Evolutionary conservation across 1,140 invertebrate genomes (phyloP), one percentile per base, ranked within the genome.

Genomic region (Polypedilum pembai): DNA sequence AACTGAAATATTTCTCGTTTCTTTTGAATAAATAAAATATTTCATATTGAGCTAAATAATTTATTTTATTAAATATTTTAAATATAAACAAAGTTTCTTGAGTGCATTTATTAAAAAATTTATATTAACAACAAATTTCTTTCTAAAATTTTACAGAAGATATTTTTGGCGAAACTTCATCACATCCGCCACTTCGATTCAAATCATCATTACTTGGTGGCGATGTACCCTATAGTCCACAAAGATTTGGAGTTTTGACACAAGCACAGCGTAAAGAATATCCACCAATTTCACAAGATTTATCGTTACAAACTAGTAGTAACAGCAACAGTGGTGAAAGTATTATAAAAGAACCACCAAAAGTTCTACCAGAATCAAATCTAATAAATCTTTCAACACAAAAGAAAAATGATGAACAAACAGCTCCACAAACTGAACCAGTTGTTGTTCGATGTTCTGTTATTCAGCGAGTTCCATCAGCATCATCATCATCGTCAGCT

Each of bases 261-360:
- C 85, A 89, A 77, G 90, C 90, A 3, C 90, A 92, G 82, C 86
- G 91, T 75, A 92, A 92, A 82, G 90, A 91, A 78, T 92, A 92
- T 80, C 86, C 89, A 41, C 87, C 89, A n/a, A 10, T 17, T 17
- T 87, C 75, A 76, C 86, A 82, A 33, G 24, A 33, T 5, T 33
- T 33, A 75, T 85, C 65, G 8, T 69, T 21, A 82, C 74, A 84
- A 82, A 56, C 79, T 82, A 3, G 77, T 79, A 4, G 78, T 82
- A 5, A 83, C 85, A 74, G 81, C 80, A 24, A 8, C 10, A 56
- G n/a, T 56, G 45, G 45, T n/a, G 45, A 56, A 8, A 18, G 65
- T 0, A 69, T 69, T 5, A 21, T 69, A 18, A 18, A 21, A 12
- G 65, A 69, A 69, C 65, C 65, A 18, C 65, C 65, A 69, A 8